Evolutionary conservation across 2,888 invertebrate species (phyloP).

Genomic region (Tetropium fuscum): DNA sequence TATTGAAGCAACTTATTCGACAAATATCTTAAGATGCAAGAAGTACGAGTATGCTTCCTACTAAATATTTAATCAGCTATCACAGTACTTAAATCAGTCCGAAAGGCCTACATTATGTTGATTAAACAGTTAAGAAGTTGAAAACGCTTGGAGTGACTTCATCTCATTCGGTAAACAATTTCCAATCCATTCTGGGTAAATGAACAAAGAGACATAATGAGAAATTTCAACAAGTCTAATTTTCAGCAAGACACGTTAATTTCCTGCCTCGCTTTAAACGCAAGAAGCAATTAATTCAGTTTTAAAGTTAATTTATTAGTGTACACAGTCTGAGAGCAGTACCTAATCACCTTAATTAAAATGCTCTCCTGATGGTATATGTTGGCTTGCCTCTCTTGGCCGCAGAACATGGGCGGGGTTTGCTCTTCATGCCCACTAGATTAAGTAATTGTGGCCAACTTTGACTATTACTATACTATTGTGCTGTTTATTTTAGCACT

Average conservation of each 20-base stretch:
- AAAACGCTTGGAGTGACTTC: constrained; percentile 2
- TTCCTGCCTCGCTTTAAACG: constrained; percentile 59
- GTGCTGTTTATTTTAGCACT: constrained; percentile 60
- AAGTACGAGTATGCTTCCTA: too few species aligned
- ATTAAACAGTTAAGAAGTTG: constrained; percentile 4
- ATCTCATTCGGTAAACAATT: constrained; percentile 15
- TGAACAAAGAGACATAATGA: constrained; percentile 55
- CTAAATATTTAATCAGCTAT: too few species aligned
- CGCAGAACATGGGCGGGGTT: constrained; percentile 21
- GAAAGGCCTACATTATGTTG: not conserved
- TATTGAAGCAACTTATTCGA: too few species aligned
- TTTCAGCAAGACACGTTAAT: constrained; percentile 59
- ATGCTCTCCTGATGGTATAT: constrained; percentile 51
- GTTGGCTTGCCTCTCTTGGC: constrained; percentile 16
- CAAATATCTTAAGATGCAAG: too few species aligned
- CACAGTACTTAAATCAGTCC: too few species aligned
- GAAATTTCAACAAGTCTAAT: constrained; percentile 62
- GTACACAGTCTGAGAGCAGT: constrained; percentile 56
- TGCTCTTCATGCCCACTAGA: constrained; percentile 54
- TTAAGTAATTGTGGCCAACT: constrained; percentile 65
- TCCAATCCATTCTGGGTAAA: constrained; percentile 11
- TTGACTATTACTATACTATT: constrained; percentile 63
- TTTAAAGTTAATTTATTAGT: constrained; percentile 68
- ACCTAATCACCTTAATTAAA: constrained; percentile 68
- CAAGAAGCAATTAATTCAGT: constrained; percentile 67